A percentile compares a stretch with the other conserved stretches of the same genome.
Evolutionary conservation across 2,888 invertebrate genomes (phyloP).

Genomic region (Rhodophaea formosa): DNA sequence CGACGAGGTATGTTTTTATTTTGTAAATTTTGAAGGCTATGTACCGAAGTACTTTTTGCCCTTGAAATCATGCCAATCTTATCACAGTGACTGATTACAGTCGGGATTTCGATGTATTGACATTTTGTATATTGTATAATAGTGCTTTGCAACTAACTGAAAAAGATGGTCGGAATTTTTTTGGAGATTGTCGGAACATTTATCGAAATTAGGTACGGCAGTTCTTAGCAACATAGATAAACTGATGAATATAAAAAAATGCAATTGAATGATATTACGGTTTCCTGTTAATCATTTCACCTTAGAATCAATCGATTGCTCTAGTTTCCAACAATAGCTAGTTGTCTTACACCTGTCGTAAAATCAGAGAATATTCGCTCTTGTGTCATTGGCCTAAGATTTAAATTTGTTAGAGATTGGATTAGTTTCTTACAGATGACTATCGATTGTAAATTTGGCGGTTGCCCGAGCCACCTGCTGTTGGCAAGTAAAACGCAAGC

Average conservation of each 20-base stretch:
- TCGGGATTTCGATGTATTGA: constrained; percentile 35
- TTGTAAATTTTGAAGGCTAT: neutral
- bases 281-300: neutral
- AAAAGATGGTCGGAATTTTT: no score
- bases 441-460: no score
- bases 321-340: neutral
- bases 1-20: constrained; percentile 41
- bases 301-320: constrained; percentile 3
- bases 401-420: neutral
- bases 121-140: constrained; percentile 4
- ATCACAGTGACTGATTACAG: constrained; percentile 65
- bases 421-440: no score
- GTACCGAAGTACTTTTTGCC: constrained; percentile 31
- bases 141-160: constrained; percentile 30
- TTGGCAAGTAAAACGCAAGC: no score
- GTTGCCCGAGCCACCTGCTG: no score
- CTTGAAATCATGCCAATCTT: constrained; percentile 66
- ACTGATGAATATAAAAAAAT: neutral
- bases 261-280: neutral
- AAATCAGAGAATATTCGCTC: neutral
- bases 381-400: neutral
- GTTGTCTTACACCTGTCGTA: neutral
- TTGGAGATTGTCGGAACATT: no score
- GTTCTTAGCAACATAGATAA: no score
- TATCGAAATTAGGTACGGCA: no score